Conservation (phyloP, 2,113 vertebrate species). For the Budorcas taxicolor region DNA sequence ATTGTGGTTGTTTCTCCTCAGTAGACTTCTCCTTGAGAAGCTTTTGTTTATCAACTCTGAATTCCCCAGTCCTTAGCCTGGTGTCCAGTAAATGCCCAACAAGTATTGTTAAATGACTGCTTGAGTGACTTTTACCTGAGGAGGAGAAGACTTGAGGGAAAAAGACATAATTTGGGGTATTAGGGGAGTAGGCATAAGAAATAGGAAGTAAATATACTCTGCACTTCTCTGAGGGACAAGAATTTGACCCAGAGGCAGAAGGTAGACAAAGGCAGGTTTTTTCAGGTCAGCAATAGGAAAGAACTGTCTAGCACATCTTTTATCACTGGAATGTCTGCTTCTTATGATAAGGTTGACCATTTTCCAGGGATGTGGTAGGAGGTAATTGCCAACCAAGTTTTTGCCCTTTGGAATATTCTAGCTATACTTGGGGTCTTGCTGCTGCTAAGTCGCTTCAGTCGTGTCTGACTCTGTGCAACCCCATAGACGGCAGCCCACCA, state of each 20-base stretch:
- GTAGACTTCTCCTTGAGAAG: not conserved
- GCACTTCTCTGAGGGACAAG: not conserved
- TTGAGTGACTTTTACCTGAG: constrained; percentile 6
- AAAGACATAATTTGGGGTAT: not conserved
- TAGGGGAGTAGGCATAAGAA: not conserved
- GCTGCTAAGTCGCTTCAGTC: too few relatives aligned
- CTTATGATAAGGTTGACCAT: not conserved
- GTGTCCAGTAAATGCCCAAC: not conserved
- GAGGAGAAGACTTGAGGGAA: not conserved
- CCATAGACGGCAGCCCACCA: too few relatives aligned
- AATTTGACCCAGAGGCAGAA: not conserved
- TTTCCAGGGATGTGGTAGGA: not conserved
- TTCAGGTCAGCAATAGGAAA: not conserved
- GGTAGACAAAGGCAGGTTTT: not conserved
- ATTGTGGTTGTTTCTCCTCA: not conserved
- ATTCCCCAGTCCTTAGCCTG: not conserved
- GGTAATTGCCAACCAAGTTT: not conserved
- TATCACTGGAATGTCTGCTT: not conserved
- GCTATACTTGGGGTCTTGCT: not conserved
- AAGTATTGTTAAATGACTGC: not conserved
- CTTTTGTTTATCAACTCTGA: constrained; percentile 3
- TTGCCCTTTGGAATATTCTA: not conserved
- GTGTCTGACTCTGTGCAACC: too few relatives aligned
- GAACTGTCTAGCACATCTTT: not conserved
- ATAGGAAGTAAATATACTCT: not conserved